A percentile compares a stretch with the other conserved stretches of the same genome.
phyloP scores from a whole-genome alignment of 1,140 invertebrate genomes.

The Pararge aegeria region DNA sequence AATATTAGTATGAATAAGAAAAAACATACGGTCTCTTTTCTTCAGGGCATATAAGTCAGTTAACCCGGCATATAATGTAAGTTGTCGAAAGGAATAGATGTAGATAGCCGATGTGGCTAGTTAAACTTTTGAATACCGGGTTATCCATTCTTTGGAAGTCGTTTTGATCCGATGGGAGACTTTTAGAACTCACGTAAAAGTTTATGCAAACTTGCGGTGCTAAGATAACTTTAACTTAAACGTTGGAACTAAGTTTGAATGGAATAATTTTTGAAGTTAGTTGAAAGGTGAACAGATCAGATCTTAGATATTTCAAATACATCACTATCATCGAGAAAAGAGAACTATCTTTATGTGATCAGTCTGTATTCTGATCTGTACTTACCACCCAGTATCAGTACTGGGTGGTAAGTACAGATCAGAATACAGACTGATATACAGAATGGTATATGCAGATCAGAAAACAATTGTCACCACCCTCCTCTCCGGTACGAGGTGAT shows the following conservation, averaged over 20 bases:
- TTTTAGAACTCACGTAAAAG: conserved; percentile 48
- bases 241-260: conserved; percentile 51
- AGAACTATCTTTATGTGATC: too few species aligned
- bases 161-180: conserved; percentile 65
- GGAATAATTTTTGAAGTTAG: conserved; percentile 57
- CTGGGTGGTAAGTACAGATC: too few species aligned
- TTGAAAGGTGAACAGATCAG: conserved; percentile 29
- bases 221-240: conserved; percentile 61
- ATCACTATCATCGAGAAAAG: neutral
- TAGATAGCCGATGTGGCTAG: conserved; percentile 32
- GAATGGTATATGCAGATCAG: too few species aligned
- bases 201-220: conserved; percentile 53
- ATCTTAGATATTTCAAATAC: neutral
- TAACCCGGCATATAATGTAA: too few species aligned
- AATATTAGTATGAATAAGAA: too few species aligned
- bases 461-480: too few species aligned
- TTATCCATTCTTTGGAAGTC: conserved; percentile 58
- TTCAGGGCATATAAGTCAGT: too few species aligned
- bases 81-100: conserved; percentile 24
- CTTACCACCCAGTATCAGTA: too few species aligned
- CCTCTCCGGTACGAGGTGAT: too few species aligned
- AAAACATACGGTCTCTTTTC: too few species aligned
- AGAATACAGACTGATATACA: too few species aligned
- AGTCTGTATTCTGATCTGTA: too few species aligned
- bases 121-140: conserved; percentile 46